Percentiles rank a stretch among this genome's conserved stretches.
Conservation (phyloP, 2,888 invertebrate genomes). For the Lathronympha strigana region DNA sequence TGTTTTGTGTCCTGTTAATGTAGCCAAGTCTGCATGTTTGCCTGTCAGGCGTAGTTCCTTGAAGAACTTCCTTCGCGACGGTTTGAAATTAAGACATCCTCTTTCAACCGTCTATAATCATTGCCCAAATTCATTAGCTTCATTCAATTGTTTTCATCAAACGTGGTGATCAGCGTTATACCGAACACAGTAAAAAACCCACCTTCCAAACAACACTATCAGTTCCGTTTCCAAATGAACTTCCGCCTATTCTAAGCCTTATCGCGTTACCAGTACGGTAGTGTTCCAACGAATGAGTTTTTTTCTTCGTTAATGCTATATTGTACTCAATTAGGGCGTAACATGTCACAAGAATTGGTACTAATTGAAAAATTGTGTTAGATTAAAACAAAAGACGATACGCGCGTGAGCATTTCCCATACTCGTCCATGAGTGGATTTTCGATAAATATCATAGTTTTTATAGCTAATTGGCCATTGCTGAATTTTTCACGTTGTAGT, state of each 20-base stretch:
- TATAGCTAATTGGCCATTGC: too few relatives aligned
- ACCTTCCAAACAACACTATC: slow-evolving; percentile 26
- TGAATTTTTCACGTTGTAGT: too few relatives aligned
- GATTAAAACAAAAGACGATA: slow-evolving; percentile 46
- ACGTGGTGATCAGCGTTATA: slow-evolving; percentile 25
- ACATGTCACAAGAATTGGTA: slow-evolving; percentile 39
- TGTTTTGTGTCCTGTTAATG: too few relatives aligned
- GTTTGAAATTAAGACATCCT: slow-evolving; percentile 21
- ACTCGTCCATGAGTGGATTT: neutral
- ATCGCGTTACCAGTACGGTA: slow-evolving; percentile 10
- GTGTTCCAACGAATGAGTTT: neutral
- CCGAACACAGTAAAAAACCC: slow-evolving; percentile 23
- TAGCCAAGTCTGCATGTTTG: too few relatives aligned
- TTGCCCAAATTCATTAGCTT: slow-evolving; percentile 32
- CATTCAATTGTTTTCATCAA: slow-evolving; percentile 34
- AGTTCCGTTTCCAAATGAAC: slow-evolving; percentile 5
- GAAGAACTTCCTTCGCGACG: neutral
- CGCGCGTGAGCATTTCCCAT: slow-evolving; percentile 1
- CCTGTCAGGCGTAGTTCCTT: neutral
- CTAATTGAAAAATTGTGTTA: slow-evolving; percentile 71
- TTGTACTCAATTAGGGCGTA: slow-evolving; percentile 36
- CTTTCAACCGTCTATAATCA: slow-evolving; percentile 11
- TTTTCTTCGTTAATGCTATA: neutral
- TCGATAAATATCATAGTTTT: too few relatives aligned
- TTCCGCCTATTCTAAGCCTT: slow-evolving; percentile 22